Percentiles rank a stretch among this genome's conserved stretches.
phyloP scores from a whole-genome alignment of 2,797 vertebrate genomes.

The Decapterus maruadsi region DNA sequence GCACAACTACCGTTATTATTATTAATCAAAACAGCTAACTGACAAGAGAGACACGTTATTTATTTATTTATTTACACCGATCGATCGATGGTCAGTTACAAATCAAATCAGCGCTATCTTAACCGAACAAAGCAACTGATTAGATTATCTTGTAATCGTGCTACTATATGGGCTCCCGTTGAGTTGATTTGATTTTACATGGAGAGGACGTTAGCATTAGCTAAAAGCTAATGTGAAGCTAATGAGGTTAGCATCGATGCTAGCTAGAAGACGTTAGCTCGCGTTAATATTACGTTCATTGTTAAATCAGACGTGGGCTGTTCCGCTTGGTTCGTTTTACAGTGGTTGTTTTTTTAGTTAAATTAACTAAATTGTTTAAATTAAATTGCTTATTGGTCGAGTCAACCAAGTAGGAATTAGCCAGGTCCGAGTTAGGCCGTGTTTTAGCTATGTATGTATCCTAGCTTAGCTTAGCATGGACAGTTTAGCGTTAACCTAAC shows the following conservation, averaged over 20 bases:
- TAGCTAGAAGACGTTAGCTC: background rate
- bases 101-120: background rate
- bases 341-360: accelerated
- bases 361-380: too few relatives aligned
- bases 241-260: slow-evolving; percentile 35
- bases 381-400: background rate
- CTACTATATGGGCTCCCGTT: background rate
- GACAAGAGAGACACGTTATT: background rate
- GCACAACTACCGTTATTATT: background rate
- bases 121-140: background rate
- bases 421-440: slow-evolving; percentile 63
- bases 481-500: slow-evolving; percentile 55
- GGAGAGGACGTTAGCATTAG: background rate
- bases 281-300: accelerated
- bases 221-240: slow-evolving; percentile 6
- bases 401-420: slow-evolving; percentile 38
- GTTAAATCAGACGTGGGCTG: background rate
- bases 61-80: too few relatives aligned
- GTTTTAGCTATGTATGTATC: slow-evolving; percentile 52
- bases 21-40: slow-evolving; percentile 48
- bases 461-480: slow-evolving; percentile 70
- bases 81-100: too few relatives aligned
- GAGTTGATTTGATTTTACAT: accelerated
- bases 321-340: accelerated
- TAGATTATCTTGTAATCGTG: too few relatives aligned